Evolutionary conservation across 1,140 invertebrate species (phyloP).

Genomic region (Pararge aegeria): DNA sequence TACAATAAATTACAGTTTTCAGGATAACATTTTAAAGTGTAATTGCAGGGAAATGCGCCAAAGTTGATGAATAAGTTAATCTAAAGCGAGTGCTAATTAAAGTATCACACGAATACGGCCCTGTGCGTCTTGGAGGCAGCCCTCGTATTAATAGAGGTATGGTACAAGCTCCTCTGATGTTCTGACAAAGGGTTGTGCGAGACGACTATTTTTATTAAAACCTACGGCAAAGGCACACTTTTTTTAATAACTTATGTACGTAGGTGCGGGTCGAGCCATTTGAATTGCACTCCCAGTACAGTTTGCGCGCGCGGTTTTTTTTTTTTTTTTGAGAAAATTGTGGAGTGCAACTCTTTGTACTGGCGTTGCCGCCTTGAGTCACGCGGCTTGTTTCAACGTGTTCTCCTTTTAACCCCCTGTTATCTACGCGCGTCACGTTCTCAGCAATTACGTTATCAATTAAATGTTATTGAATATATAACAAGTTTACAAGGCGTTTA

Average conservation of each 20-base stretch:
- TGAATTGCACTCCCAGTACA: slow-evolving; percentile 71
- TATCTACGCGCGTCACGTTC: slow-evolving; percentile 24
- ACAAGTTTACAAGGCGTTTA: background rate
- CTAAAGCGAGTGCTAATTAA: slow-evolving; percentile 45
- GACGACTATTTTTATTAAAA: slow-evolving; percentile 79
- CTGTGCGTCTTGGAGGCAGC: slow-evolving; percentile 71
- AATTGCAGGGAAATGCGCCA: too few relatives aligned
- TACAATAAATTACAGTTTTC: too few relatives aligned
- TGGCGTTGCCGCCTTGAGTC: slow-evolving; percentile 58
- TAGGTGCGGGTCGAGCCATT: slow-evolving; percentile 75
- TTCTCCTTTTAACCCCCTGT: slow-evolving; percentile 34
- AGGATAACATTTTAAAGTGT: too few relatives aligned
- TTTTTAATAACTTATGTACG: slow-evolving; percentile 79
- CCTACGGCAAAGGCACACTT: slow-evolving; percentile 72
- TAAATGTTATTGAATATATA: background rate
- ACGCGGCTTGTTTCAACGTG: slow-evolving; percentile 47
- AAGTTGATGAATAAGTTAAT: background rate
- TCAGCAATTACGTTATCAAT: slow-evolving; percentile 21
- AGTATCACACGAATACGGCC: slow-evolving; percentile 46
- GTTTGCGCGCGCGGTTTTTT: slow-evolving; percentile 64
- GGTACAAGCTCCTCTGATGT: slow-evolving; percentile 67
- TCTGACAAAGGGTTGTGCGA: slow-evolving; percentile 71
- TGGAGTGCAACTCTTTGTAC: slow-evolving; percentile 63
- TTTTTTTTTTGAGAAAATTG: slow-evolving; percentile 73
- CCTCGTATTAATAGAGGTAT: slow-evolving; percentile 71